Evolutionary conservation across 2,888 invertebrate species (phyloP), one percentile per base, ranked within the genome.

Genomic region (Fragum whitleyi): DNA sequence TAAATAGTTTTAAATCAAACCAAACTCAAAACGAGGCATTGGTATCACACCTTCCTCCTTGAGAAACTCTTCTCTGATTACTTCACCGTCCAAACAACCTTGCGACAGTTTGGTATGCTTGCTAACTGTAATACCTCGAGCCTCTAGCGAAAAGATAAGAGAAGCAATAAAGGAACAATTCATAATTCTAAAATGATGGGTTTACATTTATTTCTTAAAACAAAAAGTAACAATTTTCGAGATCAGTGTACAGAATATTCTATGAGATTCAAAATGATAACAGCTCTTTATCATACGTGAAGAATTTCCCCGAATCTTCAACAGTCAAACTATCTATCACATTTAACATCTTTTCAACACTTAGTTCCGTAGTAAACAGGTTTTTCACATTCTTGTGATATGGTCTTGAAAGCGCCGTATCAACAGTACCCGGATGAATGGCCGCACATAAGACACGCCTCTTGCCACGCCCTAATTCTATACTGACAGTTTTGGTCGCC

Each of bases 391-490:
- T 90, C 74, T 89, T 90, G 77, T 92, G 90, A 69, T 92, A 92
- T 1, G 91, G 91, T 71, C 89, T 69, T 2, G 92, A 91, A 0
- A 92, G 84, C 32, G 87, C 90, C 16, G 92, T 92, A 67, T 92
- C 88, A 0, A 92, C 92, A 7, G 90, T 91, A 1, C 92, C 92
- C 0, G 92, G 92, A 74, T 92, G 91, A 21, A 92, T 73, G 0
- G 88, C 79, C 5, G 91, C 87, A 79, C 91, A 91, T 21, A 90
- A 81, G 6, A 90, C 87, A 69, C 86, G 88, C 19, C 86, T 86
- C 39, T 79, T 77, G 2, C 90, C 90, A 19, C 91, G 81, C 19
- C 90, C 90, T 14, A 90, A 75, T 77, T 92, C 92, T 39, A 91
- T 85, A 71, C 90, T 90, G 61, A 91, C 83, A 72, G 89, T 92